Conservation (phyloP, 2,888 invertebrate genomes). For the Heliothis peltigera region DNA sequence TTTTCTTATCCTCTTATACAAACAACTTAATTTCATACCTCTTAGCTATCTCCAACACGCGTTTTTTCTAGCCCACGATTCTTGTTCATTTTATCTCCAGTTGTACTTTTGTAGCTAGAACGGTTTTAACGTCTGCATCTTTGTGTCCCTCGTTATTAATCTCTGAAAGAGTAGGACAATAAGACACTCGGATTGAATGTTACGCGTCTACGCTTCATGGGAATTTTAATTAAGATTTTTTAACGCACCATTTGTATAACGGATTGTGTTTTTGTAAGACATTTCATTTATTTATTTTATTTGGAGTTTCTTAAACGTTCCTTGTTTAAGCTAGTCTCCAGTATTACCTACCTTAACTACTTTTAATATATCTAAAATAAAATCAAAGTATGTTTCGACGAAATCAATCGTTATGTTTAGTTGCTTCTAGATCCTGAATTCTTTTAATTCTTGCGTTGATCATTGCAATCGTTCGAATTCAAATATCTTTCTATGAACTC, state of each 20-base stretch:
- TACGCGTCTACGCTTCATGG: slow-evolving; percentile 75
- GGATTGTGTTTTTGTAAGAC: slow-evolving; percentile 24
- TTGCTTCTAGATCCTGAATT: no score
- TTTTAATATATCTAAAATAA: no score
- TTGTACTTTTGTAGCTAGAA: slow-evolving; percentile 79
- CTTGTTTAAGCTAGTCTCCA: no score
- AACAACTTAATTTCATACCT: no score
- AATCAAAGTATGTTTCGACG: no score
- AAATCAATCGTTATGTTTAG: no score
- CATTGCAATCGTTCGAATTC: no score
- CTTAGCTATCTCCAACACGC: slow-evolving; percentile 32
- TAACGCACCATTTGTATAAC: slow-evolving; percentile 51
- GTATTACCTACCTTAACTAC: no score
- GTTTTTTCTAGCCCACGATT: slow-evolving; percentile 63
- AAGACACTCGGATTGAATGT: slow-evolving; percentile 73
- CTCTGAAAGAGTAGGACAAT: slow-evolving; percentile 82
- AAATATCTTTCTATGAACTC: no score
- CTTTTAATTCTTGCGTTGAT: no score
- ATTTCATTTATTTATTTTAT: slow-evolving; percentile 25
- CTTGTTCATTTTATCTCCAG: slow-evolving; percentile 81
- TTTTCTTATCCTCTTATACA: neutral
- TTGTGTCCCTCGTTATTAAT: slow-evolving; percentile 84
- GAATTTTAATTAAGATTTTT: slow-evolving; percentile 75
- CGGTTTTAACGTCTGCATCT: slow-evolving; percentile 84
- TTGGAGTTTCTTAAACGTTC: neutral